These are phyloP conservation scores for Koerneria pararmatus DNA, from an alignment of 2,888 invertebrate genomes.

Conservation along the genomic window DNA sequence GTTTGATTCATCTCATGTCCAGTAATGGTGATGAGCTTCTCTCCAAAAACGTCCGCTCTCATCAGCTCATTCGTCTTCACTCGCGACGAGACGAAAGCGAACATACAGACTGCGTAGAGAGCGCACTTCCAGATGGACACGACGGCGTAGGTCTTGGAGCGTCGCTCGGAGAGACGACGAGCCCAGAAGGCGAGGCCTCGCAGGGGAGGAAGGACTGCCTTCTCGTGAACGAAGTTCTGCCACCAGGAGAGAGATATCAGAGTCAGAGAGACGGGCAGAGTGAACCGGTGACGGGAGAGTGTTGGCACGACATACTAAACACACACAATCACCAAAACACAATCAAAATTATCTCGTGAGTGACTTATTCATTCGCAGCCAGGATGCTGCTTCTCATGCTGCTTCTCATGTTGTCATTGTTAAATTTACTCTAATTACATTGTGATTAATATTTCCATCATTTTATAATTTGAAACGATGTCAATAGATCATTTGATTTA, in stretches of 20 bases:
- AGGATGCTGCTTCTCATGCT: too few species aligned
- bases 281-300: slow-evolving; percentile 68
- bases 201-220: slow-evolving; percentile 72
- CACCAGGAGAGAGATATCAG: slow-evolving; percentile 91
- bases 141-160: slow-evolving; percentile 72
- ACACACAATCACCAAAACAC: too few species aligned
- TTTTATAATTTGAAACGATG: too few species aligned
- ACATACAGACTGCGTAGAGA: slow-evolving; percentile 73
- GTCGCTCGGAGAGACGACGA: slow-evolving; percentile 67
- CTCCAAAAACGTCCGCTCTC: slow-evolving; percentile 41
- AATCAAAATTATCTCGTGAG: neutral
- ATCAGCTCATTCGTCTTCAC: slow-evolving; percentile 62
- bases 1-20: slow-evolving; percentile 53
- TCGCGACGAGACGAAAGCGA: slow-evolving; percentile 70
- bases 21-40: slow-evolving; percentile 54
- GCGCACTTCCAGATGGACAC: slow-evolving; percentile 86
- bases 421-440: too few species aligned
- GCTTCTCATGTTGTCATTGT: too few species aligned
- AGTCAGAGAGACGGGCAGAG: slow-evolving; percentile 79
- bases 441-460: too few species aligned
- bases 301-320: slow-evolving; percentile 49
- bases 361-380: too few species aligned
- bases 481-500: too few species aligned
- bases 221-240: slow-evolving; percentile 89
- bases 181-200: slow-evolving; percentile 39